Percentiles rank a stretch among this genome's conserved stretches.
Evolutionary conservation across 2,797 vertebrate genomes (phyloP).

Genomic region (Miichthys miiuy): DNA sequence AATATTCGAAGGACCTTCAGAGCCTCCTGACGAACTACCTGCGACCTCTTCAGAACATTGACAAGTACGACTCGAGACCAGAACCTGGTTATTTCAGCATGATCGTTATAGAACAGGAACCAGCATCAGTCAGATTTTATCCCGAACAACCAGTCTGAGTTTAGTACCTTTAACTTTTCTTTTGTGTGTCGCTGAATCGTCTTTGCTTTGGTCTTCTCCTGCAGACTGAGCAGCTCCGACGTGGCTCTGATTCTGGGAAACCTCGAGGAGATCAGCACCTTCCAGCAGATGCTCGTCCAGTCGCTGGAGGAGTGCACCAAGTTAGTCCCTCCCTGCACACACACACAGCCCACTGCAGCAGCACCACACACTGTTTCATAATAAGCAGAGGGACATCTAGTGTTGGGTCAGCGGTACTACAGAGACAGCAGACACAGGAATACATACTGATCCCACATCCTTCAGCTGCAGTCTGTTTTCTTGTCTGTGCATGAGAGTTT

Average conservation of each 20-base stretch:
- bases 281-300: slow-evolving; percentile 97
- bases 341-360: slow-evolving; percentile 50
- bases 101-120: background rate
- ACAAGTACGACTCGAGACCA: slow-evolving; percentile 86
- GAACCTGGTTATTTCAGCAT: background rate
- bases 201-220: slow-evolving; percentile 14
- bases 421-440: background rate
- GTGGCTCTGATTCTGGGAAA: slow-evolving; percentile 94
- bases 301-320: slow-evolving; percentile 98
- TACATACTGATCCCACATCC: background rate
- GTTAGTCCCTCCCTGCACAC: slow-evolving; percentile 82
- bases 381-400: slow-evolving; percentile 71
- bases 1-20: slow-evolving; percentile 97
- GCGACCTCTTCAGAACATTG: slow-evolving; percentile 92
- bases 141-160: background rate
- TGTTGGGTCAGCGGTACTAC: slow-evolving; percentile 54
- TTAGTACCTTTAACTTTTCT: background rate
- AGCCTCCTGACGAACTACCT: slow-evolving; percentile 94
- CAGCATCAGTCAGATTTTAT: background rate
- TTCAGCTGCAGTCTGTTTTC: background rate
- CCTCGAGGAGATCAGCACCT: slow-evolving; percentile 97
- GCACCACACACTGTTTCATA: slow-evolving; percentile 37
- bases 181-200: background rate
- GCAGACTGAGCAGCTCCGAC: slow-evolving; percentile 90
- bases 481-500: background rate